Base-by-base conservation (phyloP, 2,797 vertebrate genomes). In the Gymnothorax reevesii region DNA sequence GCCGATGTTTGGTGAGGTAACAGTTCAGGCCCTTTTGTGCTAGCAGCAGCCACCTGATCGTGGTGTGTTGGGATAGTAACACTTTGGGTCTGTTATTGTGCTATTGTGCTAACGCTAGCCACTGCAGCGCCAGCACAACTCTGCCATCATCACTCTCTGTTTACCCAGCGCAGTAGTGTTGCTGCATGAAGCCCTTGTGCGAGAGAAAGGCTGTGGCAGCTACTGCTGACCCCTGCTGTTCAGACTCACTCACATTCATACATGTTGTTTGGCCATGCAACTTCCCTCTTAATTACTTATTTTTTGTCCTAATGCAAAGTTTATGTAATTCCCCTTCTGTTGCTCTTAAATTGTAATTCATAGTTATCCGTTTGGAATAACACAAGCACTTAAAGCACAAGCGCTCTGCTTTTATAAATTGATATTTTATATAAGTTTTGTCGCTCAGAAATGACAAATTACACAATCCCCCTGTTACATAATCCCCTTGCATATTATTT, bases 151-250 rank as follows among this genome's bases (percentile, higher is more conserved):
- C 42, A 54, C 17, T 42, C 64, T 7, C 77, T 85, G 25, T 83
- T 83, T 77, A 33, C 55, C 33, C 71, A 82, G 17, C n/a, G 22
- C 22, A 27, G 75, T 64, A 83, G 27, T 91, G 52, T 59, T 66
- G 22, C 83, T 77, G 20, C 8, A 12, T 42, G 27, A 25, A 84
- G 57, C 83, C 22, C 57, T 57, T 7, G 17, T 22, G 33, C n/a
- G 15, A 25, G 49, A 49, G 66, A 52, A 33, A 49, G 7, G 12
- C 52, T 25, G 59, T 42, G 15, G 71, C 17, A 33, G 57, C 79
- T 20, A 82, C n/a, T 83, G 73, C 64, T 17, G 55, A 82, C 86
- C 86, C 82, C 86, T 25, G 33, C 86, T 75, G 86, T 66, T 55
- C 64, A 54, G 27, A 52, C 20, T 15, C 17, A 52, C 49, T 79